Base-by-base conservation (phyloP, 1,140 invertebrate genomes). In the Zaprionus inermis region DNA sequence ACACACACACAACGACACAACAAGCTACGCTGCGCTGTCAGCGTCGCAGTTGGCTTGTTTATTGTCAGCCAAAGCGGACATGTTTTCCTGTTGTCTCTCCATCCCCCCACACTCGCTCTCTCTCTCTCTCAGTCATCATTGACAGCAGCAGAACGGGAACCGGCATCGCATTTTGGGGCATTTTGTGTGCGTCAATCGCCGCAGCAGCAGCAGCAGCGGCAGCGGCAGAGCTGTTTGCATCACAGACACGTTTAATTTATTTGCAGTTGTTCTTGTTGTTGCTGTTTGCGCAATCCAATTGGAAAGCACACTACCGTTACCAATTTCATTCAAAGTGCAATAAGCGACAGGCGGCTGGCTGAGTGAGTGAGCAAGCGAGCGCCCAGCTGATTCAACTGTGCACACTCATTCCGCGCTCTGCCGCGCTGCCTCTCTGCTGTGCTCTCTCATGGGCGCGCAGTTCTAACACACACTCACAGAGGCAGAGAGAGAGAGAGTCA, bases 221-320 rank as follows among this genome's bases (percentile, higher is more conserved):
- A n/a, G 51, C 46, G 32, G 36, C 44, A 65, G 49, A 60, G 46
- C 46, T 24, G 55, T 75, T 75, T 65, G 56, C 56, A 68, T 68
- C 54, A 73, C 46, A n/a, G n/a, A 24, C 46, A 34, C 57, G 46
- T 60, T 52, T 46, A 69, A 69, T 56, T 61, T 61, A 58, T 75
- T 44, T 71, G 67, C 32, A 56, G 52, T 57, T 72, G 41, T 51
- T 41, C 14, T 57, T 36, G 16, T 44, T 56, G 24, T 38, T 64
- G 34, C 38, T 65, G 51, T 41, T 79, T 88, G 84, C 79, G 84
- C 83, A 89, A 81, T 74, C 69, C 76, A 79, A 80, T 76, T 77
- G 65, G 79, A 88, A 88, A 86, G 83, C 77, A 76, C 69, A 63
- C 79, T 86, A 84, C 84, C 79, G 80, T 83, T 83, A 88, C 79